These are phyloP conservation scores for Cosmorhoe ocellata DNA, from an alignment of 2,888 invertebrate genomes.

Conservation along the genomic window DNA sequence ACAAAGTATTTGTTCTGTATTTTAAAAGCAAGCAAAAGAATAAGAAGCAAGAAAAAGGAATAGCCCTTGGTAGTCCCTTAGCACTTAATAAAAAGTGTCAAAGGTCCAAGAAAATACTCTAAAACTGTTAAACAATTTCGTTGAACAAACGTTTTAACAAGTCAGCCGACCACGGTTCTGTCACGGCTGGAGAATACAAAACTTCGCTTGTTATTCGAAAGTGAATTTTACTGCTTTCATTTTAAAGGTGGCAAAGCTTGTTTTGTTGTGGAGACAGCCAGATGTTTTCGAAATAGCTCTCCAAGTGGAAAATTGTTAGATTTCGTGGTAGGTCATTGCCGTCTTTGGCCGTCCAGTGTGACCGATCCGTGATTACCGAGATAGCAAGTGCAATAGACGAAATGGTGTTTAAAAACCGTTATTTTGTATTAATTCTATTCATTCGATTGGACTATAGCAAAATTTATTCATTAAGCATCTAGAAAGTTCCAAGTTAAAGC, in stretches of 20 bases:
- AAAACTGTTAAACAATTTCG: slow-evolving; percentile 53
- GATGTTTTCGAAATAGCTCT: slow-evolving; percentile 69
- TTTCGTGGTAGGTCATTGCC: slow-evolving; percentile 69
- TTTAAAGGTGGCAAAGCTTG: slow-evolving; percentile 39
- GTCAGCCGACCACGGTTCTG: slow-evolving; percentile 49
- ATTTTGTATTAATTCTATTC: slow-evolving; percentile 24
- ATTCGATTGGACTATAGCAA: slow-evolving; percentile 21
- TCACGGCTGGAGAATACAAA: slow-evolving; percentile 38
- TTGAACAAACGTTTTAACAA: slow-evolving; percentile 59
- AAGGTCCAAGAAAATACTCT: slow-evolving; percentile 46
- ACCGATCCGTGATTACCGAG: slow-evolving; percentile 62
- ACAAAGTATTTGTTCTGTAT: too few relatives aligned
- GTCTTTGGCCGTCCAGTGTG: slow-evolving; percentile 66
- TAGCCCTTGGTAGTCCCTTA: too few relatives aligned
- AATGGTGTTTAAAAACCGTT: slow-evolving; percentile 35
- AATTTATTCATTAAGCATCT: slow-evolving; percentile 28
- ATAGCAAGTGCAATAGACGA: slow-evolving; percentile 47
- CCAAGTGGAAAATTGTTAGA: slow-evolving; percentile 72
- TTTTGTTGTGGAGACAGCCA: slow-evolving; percentile 45
- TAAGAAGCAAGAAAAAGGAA: too few relatives aligned
- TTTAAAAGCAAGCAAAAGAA: too few relatives aligned
- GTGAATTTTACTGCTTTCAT: slow-evolving; percentile 34
- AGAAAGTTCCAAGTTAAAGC: slow-evolving; percentile 31
- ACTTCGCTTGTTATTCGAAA: slow-evolving; percentile 31
- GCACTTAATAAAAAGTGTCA: slow-evolving; percentile 6